Evolutionary conservation across 2,113 vertebrate genomes (phyloP).

Genomic region (Apaloderma vittatum): DNA sequence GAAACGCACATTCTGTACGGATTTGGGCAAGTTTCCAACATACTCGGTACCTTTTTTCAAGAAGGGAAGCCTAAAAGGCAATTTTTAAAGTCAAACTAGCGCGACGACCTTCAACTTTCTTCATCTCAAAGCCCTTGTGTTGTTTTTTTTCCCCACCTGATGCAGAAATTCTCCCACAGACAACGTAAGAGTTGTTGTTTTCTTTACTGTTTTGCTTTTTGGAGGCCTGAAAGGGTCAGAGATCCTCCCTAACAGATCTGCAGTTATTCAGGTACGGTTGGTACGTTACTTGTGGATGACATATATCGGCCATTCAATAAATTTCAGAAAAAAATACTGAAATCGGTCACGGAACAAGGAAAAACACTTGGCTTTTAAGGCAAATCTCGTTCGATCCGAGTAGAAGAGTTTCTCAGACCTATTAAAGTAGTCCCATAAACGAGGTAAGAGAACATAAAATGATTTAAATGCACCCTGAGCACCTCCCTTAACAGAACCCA

Average conservation of each 20-base stretch:
- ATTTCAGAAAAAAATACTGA: not conserved
- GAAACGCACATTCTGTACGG: conserved; percentile 54
- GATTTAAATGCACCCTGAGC: not conserved
- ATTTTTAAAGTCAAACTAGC: not conserved
- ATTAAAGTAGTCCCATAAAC: not conserved
- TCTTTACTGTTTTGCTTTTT: not conserved
- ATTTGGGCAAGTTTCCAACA: not conserved
- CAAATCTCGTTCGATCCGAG: not conserved
- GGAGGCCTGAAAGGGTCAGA: not conserved
- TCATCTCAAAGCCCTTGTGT: not conserved
- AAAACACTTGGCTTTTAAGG: not conserved
- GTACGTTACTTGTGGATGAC: not conserved
- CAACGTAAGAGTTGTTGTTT: not conserved
- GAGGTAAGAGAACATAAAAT: not conserved
- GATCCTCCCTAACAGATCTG: not conserved
- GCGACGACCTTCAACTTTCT: not conserved
- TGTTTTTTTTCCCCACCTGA: not conserved
- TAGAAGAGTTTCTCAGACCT: not conserved
- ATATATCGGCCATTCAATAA: not conserved
- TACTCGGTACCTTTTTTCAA: not conserved
- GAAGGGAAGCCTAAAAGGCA: not conserved
- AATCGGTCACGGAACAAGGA: not conserved
- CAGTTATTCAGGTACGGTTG: not conserved
- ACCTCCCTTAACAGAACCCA: not conserved
- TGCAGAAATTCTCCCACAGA: not conserved